A percentile compares a stretch with the other conserved stretches of the same genome.
phyloP scores from a whole-genome alignment of 1,140 invertebrate genomes.

The Neuroterus valhalla region DNA sequence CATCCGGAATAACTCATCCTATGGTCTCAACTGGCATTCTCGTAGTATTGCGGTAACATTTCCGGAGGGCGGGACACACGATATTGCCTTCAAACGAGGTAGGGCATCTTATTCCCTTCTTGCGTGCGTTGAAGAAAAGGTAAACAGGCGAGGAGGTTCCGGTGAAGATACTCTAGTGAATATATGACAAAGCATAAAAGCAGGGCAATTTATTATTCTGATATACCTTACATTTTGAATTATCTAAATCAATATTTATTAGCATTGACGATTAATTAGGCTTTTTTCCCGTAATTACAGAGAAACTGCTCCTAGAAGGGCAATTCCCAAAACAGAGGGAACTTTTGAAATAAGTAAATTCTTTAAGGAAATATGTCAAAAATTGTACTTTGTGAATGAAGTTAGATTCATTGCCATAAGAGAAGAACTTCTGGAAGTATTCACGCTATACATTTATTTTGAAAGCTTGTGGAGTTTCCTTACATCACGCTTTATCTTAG shows the following conservation, averaged over 20 bases:
- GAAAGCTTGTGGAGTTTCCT: too few relatives aligned
- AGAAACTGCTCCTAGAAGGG: too few relatives aligned
- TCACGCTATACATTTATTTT: too few relatives aligned
- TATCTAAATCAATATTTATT: background rate
- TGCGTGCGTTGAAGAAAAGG: conserved; percentile 12
- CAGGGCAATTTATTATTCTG: background rate
- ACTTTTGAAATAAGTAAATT: too few relatives aligned
- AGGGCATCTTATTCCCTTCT: conserved; percentile 28
- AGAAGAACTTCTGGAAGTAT: too few relatives aligned
- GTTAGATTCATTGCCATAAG: too few relatives aligned
- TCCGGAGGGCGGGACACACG: conserved; percentile 27
- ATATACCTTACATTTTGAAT: background rate
- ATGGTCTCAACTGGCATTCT: conserved; percentile 12
- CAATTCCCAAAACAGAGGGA: too few relatives aligned
- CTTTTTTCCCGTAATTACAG: too few relatives aligned
- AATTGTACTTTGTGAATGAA: too few relatives aligned
- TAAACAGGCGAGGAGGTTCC: conserved; percentile 8
- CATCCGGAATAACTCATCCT: conserved; percentile 28
- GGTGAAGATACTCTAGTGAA: background rate
- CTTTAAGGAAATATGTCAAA: too few relatives aligned
- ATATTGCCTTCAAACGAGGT: conserved; percentile 17
- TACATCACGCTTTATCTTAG: too few relatives aligned
- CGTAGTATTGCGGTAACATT: conserved; percentile 22
- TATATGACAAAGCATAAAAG: background rate
- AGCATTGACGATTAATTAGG: background rate